These are phyloP conservation scores for Lasiurus cinereus DNA, from an alignment of 2,113 vertebrate species.

Conservation along the genomic window DNA sequence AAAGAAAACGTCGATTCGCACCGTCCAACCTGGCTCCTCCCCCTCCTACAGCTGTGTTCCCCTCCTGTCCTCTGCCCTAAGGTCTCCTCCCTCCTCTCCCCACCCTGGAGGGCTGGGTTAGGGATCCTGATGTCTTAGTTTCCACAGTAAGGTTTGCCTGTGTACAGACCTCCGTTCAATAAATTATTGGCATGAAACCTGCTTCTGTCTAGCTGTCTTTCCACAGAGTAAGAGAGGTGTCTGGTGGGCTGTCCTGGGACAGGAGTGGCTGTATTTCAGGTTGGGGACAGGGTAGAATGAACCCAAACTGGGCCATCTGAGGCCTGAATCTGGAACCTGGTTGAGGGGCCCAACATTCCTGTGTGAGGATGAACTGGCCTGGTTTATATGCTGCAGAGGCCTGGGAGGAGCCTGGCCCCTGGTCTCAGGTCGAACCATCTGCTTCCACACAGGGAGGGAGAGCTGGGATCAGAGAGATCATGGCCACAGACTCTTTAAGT, in stretches of 20 bases:
- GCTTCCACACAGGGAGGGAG: neutral
- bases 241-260: neutral
- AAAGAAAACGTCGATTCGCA: constrained; percentile 83
- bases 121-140: constrained; percentile 81
- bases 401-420: neutral
- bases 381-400: neutral
- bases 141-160: constrained; percentile 87
- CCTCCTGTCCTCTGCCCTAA: constrained; percentile 65
- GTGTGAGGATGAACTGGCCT: neutral
- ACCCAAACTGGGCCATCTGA: neutral
- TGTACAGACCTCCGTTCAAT: constrained; percentile 89
- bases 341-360: neutral
- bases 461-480: neutral
- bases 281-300: neutral
- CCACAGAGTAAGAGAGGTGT: neutral
- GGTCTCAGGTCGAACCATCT: neutral
- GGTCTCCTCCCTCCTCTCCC: constrained; percentile 36
- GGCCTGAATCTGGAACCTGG: neutral
- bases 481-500: neutral
- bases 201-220: constrained; percentile 54
- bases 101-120: constrained; percentile 56
- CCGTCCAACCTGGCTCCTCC: constrained; percentile 64
- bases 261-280: neutral
- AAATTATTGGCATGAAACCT: constrained; percentile 89
- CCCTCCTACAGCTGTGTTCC: constrained; percentile 64